These are phyloP conservation scores for Brachyistius frenatus DNA, from an alignment of 2,113 vertebrate species.

Conservation along the genomic window DNA sequence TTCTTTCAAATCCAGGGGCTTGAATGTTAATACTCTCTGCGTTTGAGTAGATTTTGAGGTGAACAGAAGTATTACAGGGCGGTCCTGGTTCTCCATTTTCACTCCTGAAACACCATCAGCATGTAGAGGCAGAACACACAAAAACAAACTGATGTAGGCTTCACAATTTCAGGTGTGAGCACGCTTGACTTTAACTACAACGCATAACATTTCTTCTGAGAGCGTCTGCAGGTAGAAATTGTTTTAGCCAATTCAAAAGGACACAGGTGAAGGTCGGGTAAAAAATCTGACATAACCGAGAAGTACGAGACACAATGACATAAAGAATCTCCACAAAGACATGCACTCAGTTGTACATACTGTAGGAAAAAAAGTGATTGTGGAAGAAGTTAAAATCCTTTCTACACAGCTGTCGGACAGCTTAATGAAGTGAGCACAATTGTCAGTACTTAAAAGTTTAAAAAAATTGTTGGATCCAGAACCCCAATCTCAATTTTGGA, in stretches of 20 bases:
- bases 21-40: slow-evolving; percentile 67
- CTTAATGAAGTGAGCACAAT: neutral
- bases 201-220: neutral
- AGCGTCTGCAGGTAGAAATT: neutral
- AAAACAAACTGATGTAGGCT: slow-evolving; percentile 16
- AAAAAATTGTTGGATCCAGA: neutral
- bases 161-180: neutral
- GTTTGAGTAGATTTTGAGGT: slow-evolving; percentile 60
- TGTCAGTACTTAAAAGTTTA: neutral
- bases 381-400: neutral
- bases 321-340: neutral
- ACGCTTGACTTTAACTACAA: neutral
- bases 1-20: slow-evolving; percentile 71
- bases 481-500: neutral
- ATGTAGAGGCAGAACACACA: slow-evolving; percentile 34
- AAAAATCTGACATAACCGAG: neutral
- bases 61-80: slow-evolving; percentile 42
- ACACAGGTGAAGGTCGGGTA: neutral
- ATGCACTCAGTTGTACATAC: neutral
- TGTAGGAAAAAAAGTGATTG: neutral
- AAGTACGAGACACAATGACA: neutral
- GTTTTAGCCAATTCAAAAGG: neutral
- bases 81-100: slow-evolving; percentile 21
- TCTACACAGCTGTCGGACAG: neutral
- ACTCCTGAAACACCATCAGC: slow-evolving; percentile 26